Evolutionary conservation across 92 coral and sea anemone genomes (phyloP).

Genomic region (Bergia puertoricense): DNA sequence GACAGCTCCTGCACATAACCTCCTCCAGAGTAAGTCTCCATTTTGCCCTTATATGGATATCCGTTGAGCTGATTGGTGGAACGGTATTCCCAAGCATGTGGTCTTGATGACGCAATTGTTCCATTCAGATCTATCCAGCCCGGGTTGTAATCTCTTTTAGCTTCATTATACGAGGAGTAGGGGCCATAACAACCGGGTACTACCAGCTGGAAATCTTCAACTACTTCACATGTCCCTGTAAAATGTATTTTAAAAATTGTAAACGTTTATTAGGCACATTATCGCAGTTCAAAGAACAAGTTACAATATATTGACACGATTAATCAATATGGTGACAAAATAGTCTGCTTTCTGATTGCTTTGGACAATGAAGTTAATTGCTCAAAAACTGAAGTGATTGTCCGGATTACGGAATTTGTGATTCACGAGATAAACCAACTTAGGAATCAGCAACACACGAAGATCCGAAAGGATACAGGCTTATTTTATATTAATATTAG

Average conservation of each 20-base stretch:
- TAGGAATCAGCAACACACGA: too few relatives aligned
- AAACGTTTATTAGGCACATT: neutral
- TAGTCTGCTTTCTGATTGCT: too few relatives aligned
- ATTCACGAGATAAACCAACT: too few relatives aligned
- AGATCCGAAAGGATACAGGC: too few relatives aligned
- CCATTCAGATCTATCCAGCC: conserved; percentile 59
- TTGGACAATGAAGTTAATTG: too few relatives aligned
- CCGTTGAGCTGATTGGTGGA: conserved; percentile 65
- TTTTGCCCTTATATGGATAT: conserved; percentile 67
- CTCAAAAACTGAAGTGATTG: too few relatives aligned
- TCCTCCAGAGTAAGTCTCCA: conserved; percentile 89
- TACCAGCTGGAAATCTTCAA: conserved; percentile 30
- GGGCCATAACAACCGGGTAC: conserved; percentile 60
- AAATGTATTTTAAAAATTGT: neutral
- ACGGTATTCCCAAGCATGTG: conserved; percentile 76
- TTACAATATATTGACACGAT: too few relatives aligned
- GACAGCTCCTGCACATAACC: conserved; percentile 80
- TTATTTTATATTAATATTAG: too few relatives aligned
- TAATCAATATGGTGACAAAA: too few relatives aligned
- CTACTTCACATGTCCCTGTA: conserved; percentile 41
- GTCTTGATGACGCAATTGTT: conserved; percentile 28
- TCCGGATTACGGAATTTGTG: too few relatives aligned
- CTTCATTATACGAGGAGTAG: conserved; percentile 62
- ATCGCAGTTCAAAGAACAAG: neutral
- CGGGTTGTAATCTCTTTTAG: conserved; percentile 53